Evolutionary conservation across 2,888 invertebrate genomes (phyloP), one percentile per base, ranked within the genome.

Genomic region (Cataglyphis cursor): DNA sequence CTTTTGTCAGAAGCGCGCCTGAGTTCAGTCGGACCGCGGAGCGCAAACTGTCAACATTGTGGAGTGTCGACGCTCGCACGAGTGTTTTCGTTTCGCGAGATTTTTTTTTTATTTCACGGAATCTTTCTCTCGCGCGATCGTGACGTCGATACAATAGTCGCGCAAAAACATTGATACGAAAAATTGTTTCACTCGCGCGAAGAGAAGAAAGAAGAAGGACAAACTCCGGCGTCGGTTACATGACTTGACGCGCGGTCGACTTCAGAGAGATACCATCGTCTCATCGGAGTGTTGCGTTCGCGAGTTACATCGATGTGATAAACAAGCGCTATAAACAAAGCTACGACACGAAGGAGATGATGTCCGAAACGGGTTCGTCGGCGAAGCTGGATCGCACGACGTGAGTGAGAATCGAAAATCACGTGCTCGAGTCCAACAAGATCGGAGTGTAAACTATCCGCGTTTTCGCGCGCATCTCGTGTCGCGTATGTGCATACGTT

Each of bases 21-120:
- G 44, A 48, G 1, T 48, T 48, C 93, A 94, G 94, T 94, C 89
- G 89, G 88, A 75, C 70, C 88, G 92, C 92, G 93, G 88, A 92
- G 92, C 91, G 94, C 93, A 91, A 91, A 89, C 89, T 87, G 92
- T 91, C 86, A 85, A 85, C 87, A 84, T 91, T 86, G 90, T 80
- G 18, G 48, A 28, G 64, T 35, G 10, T 10, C 35, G 21, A 24
- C 9, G 9, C 51, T 54, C 41, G 57, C 3, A n/a, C 59, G 18
- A 18, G 41, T 9, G 24, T 38, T 24, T 9, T 72, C 54, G 66
- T 54, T 9, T 76, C 51, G 65, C 64, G 82, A 28, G 28, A n/a
- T n/a, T 28, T 38, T 38, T 44, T 48, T n/a, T 28, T 57, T 31
- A 31, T 62, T 21, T 31, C 41, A 24, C n/a, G 24, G 28, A 66